Evolutionary conservation across 1,140 invertebrate genomes (phyloP), one percentile per base, ranked within the genome.

Genomic region (Scaptomyza graminum): DNA sequence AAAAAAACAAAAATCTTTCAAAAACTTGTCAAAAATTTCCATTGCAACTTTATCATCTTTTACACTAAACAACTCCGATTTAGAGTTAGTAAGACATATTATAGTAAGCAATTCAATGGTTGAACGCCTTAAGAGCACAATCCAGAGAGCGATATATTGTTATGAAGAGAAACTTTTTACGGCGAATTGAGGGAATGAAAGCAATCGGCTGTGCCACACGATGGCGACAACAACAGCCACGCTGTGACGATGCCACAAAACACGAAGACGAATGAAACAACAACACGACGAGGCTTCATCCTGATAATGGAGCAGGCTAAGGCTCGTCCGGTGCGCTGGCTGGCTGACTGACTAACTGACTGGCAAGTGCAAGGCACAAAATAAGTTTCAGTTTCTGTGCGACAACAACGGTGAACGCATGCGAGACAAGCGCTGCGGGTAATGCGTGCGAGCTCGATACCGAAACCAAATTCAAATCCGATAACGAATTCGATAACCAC

Each of bases 361-460:
- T 43, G 69, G 56, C 68, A 73, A 76, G 60, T 77, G 71, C 64
- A 69, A 69, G 74, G 71, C 64, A 55, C 60, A 64, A 74, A 74
- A 79, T 77, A 76, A 80, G 78, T 81, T 79, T 80, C 73, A 84
- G 82, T 87, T 87, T 76, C 71, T 79, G 75, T 84, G 82, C 83
- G 82, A 87, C 82, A 68, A 68, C 61, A 75, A 82, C 79, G 61
- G 83, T 67, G 82, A 88, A 76, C 79, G 75, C 72, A 78, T 76
- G 66, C 52, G 54, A 70, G 47, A 76, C 28, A 76, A 52, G 18
- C 56, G 46, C 43, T 43, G 55, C 59, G 50, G 57, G 12, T 43
- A 8, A 68, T 51, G 41, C 51, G 46, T 39, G 16, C 62, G 60
- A 56, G 18, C n/a, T 16, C 9, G 28, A 59, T 34, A 28, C n/a